phyloP scores from a whole-genome alignment of 2,888 invertebrate genomes.

The Criorhina ranunculi region DNA sequence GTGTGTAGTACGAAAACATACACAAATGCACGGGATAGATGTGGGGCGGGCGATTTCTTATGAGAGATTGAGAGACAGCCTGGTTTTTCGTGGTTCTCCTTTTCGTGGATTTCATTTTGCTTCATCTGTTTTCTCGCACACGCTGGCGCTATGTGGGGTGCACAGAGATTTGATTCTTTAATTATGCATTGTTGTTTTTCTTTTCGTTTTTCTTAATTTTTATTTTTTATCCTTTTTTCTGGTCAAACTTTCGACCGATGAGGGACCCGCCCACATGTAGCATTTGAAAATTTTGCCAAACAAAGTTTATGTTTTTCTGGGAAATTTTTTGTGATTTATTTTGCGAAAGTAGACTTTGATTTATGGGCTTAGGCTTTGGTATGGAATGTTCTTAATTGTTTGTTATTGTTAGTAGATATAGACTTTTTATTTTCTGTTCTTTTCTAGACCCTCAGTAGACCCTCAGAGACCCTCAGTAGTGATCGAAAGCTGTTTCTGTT shows the following conservation, averaged over 20 bases:
- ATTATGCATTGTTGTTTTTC: slow-evolving; percentile 53
- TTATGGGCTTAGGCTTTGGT: slow-evolving; percentile 8
- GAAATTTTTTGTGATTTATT: slow-evolving; percentile 21
- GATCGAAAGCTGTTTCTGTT: too few species aligned
- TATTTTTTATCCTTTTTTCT: slow-evolving; percentile 40
- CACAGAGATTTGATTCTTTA: slow-evolving; percentile 63
- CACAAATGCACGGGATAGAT: slow-evolving; percentile 16
- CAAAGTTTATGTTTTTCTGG: neutral
- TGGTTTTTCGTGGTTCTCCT: neutral
- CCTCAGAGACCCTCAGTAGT: too few species aligned
- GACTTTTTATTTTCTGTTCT: too few species aligned
- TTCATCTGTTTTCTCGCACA: slow-evolving; percentile 45
- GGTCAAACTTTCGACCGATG: neutral
- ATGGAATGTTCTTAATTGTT: too few species aligned
- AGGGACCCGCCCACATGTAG: neutral
- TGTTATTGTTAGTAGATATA: too few species aligned
- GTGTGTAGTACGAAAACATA: slow-evolving; percentile 13
- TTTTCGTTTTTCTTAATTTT: neutral
- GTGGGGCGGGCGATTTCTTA: slow-evolving; percentile 25
- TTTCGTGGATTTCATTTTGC: slow-evolving; percentile 41
- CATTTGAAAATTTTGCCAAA: neutral
- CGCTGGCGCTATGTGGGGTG: slow-evolving; percentile 11
- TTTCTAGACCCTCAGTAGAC: too few species aligned
- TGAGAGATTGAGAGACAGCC: neutral
- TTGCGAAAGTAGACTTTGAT: slow-evolving; percentile 34